Base-by-base conservation (phyloP, 2,113 vertebrate species). In the Nerophis ophidion region DNA sequence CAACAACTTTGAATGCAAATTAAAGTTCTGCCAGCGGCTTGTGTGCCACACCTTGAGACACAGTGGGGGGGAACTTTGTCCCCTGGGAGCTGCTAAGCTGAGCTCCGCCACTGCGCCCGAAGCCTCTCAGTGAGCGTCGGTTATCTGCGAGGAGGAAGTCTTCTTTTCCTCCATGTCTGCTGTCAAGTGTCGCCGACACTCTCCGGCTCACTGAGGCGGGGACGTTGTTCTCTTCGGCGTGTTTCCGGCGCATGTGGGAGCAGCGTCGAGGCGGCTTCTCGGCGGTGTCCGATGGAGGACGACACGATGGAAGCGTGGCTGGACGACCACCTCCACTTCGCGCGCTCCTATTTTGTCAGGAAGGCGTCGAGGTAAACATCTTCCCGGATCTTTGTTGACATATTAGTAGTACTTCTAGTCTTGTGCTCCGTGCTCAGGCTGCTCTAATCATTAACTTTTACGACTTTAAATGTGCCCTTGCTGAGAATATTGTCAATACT, bases 291-390 rank as follows among this genome's bases (percentile, higher is more conserved):
- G 46, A 75, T 69, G 4, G 88, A 91, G 51, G 85, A 81, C 66
- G 91, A 93, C 48, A 74, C 81, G 77, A 90, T 94, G 79, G 96
- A 98, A 91, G 94, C 95, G 73, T 98, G 95, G 95, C 91, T 98
- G 88, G 96, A 98, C 73, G 95, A 98, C 60, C 91, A 98, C 90
- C 12, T 83, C 78, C 93, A 95, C 77, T 97, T 97, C 44, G 78
- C 93, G 36, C 91, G 83, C 82, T 93, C 94, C 16, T 98, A 98
- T 91, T 98, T 98, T 81, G 87, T 93, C 36, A 84, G 92, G 70
- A 98, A 97, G 86, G 95, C 93, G 7, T 93, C 90, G 33, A 93
- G 96, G 96, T 98, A 91, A 91, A 40, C n/a, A 10, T 44, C 5
- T 2, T 48, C 1, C 6, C 6, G 2, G 5, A 3, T 48, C 12